Evolutionary conservation across 2,113 vertebrate genomes (phyloP).

Genomic region (Morone chrysops): DNA sequence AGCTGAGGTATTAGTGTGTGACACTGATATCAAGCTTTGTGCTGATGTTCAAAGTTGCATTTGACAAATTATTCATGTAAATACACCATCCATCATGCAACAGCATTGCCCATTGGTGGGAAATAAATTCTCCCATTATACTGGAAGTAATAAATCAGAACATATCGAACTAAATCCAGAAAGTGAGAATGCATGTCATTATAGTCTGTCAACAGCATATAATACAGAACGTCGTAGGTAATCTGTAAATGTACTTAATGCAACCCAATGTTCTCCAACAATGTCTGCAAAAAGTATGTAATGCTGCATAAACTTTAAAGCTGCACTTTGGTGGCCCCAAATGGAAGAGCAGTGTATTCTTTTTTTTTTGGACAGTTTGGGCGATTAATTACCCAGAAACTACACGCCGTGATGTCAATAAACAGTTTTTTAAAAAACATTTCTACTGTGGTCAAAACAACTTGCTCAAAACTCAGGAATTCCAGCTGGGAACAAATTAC

Average conservation of each 20-base stretch:
- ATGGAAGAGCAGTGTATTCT: neutral
- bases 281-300: constrained; percentile 29
- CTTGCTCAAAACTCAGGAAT: neutral
- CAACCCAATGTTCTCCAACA: neutral
- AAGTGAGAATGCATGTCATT: neutral
- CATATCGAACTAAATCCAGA: neutral
- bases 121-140: neutral
- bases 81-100: no score
- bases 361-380: constrained; percentile 4
- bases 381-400: constrained; percentile 37
- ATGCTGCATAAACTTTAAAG: constrained; percentile 3
- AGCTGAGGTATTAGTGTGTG: neutral
- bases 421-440: neutral
- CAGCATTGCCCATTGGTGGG: neutral
- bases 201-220: neutral
- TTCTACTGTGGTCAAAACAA: constrained; percentile 1
- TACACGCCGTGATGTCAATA: constrained; percentile 40
- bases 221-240: neutral
- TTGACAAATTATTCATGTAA: neutral
- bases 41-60: neutral
- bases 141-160: neutral
- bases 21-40: neutral
- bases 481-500: neutral
- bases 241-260: constrained; percentile 44
- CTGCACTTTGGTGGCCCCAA: neutral